These are phyloP conservation scores for Neolamprologus variostigma DNA, from an alignment of 2,113 vertebrate genomes.

Conservation along the genomic window DNA sequence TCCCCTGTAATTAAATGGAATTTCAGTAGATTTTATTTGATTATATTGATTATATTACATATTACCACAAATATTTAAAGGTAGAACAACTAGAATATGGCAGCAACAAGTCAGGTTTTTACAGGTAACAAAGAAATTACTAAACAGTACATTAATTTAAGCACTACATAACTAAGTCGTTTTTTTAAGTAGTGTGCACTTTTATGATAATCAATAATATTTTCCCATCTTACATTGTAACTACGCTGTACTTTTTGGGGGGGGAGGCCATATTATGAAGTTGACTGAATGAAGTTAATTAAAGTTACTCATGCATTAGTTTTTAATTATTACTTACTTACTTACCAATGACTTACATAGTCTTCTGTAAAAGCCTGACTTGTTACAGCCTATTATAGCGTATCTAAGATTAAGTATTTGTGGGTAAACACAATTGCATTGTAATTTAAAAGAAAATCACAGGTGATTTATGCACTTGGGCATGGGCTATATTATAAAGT, in stretches of 20 bases:
- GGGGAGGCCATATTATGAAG: not conserved
- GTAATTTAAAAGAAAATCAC: not conserved
- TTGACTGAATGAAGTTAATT: not conserved
- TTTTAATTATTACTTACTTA: not conserved
- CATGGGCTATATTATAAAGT: not conserved
- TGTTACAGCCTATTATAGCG: not conserved
- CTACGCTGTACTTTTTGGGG: not conserved
- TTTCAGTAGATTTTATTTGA: not conserved
- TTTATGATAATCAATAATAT: not conserved
- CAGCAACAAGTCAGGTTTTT: not conserved
- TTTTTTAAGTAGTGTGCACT: not conserved
- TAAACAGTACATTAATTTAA: not conserved
- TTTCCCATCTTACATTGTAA: not conserved
- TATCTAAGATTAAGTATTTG: not conserved
- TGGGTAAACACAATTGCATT: not conserved
- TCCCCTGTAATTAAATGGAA: not conserved
- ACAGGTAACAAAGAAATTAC: not conserved
- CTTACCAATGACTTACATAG: not conserved
- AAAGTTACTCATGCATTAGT: not conserved
- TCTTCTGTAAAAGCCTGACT: not conserved
- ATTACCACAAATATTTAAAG: not conserved
- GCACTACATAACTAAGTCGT: not conserved
- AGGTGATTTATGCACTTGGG: not conserved
- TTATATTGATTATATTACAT: not conserved
- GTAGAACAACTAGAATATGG: not conserved